phyloP scores from a whole-genome alignment of 2,888 invertebrate genomes.

The Oscheius sp. region DNA sequence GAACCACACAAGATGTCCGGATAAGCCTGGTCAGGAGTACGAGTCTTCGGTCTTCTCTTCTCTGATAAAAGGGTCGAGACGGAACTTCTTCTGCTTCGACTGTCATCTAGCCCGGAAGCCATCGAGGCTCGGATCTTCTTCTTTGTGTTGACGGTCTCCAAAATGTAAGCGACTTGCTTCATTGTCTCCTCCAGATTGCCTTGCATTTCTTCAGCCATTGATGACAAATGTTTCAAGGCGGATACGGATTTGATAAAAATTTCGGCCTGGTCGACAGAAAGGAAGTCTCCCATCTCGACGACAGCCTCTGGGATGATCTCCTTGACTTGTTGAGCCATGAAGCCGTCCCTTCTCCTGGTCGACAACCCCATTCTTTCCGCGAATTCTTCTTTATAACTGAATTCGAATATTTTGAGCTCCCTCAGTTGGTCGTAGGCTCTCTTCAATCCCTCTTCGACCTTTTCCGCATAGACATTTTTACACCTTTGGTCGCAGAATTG shows the following conservation, averaged over 20 bases:
- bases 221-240: constrained; percentile 21
- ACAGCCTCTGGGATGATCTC: constrained; percentile 23
- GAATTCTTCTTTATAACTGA: constrained; percentile 18
- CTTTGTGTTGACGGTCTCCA: constrained; percentile 15
- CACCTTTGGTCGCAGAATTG: constrained; percentile 23
- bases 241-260: constrained; percentile 24
- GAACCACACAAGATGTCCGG: constrained; percentile 14
- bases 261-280: constrained; percentile 20
- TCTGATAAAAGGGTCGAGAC: background rate
- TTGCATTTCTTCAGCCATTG: constrained; percentile 23
- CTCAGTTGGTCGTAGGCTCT: constrained; percentile 16
- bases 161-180: constrained; percentile 18
- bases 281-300: constrained; percentile 24
- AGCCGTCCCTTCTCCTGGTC: constrained; percentile 1
- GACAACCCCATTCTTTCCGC: constrained; percentile 2
- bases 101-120: background rate
- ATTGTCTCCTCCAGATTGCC: constrained; percentile 21
- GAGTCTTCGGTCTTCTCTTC: background rate
- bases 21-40: background rate
- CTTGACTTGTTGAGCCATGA: constrained; percentile 19
- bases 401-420: constrained; percentile 15
- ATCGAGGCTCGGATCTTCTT: constrained; percentile 3
- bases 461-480: constrained; percentile 14
- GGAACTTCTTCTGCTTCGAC: constrained; percentile 5
- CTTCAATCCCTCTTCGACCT: constrained; percentile 9